Percentiles rank a stretch among this genome's conserved stretches.
Conservation (phyloP, 2,888 invertebrate species). For the Tethea ocularis region DNA sequence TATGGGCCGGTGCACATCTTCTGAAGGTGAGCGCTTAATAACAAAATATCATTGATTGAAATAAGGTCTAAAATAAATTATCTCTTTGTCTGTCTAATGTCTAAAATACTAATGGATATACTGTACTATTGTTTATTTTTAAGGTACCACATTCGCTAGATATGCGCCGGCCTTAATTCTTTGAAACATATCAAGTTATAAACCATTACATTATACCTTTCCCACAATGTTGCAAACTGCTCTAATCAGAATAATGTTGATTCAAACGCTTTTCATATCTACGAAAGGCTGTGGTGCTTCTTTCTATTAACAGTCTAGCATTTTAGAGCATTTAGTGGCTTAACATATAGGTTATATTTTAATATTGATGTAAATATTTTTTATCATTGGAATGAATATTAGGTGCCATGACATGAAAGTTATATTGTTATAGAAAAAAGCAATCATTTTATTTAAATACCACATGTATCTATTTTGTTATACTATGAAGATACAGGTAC, state of each 20-base stretch:
- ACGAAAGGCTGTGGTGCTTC: constrained; percentile 62
- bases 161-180: not conserved
- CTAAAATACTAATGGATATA: too few relatives aligned
- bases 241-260: not conserved
- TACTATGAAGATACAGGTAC: not conserved
- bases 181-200: not conserved
- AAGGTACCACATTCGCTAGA: not conserved
- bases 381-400: constrained; percentile 41
- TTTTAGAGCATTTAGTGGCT: constrained; percentile 79
- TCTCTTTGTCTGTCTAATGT: too few relatives aligned
- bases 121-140: too few relatives aligned
- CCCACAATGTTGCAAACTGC: constrained; percentile 11
- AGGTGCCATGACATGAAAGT: constrained; percentile 62
- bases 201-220: not conserved
- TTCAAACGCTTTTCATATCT: constrained; percentile 22
- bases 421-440: constrained; percentile 16
- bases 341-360: constrained; percentile 36
- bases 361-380: constrained; percentile 50
- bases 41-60: too few relatives aligned
- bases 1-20: too few relatives aligned
- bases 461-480: not conserved
- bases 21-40: too few relatives aligned
- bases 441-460: constrained; percentile 21
- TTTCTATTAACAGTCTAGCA: constrained; percentile 62
- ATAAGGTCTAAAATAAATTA: too few relatives aligned